These are phyloP conservation scores for Oreortyx pictus DNA, from an alignment of 2,797 vertebrate genomes.

Conservation along the genomic window DNA sequence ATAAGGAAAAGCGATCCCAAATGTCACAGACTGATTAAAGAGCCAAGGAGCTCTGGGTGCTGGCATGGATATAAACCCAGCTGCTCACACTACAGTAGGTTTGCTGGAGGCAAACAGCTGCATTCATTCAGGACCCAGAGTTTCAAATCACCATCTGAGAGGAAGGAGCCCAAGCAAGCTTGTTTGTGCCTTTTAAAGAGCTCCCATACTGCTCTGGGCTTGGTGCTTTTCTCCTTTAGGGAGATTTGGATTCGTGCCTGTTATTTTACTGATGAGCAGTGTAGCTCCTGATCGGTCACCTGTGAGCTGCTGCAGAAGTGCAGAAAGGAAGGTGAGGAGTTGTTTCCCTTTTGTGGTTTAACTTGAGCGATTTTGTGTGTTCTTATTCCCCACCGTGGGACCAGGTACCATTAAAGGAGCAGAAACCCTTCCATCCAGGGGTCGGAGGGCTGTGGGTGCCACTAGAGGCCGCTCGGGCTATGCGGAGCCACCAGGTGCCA, in stretches of 20 bases:
- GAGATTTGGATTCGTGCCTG: background rate
- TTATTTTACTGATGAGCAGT: background rate
- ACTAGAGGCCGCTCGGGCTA: accelerated
- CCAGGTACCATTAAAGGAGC: background rate
- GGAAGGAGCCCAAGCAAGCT: background rate
- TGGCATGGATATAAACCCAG: background rate
- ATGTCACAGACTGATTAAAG: background rate
- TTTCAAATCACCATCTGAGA: background rate
- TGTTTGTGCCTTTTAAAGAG: background rate
- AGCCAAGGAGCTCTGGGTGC: background rate
- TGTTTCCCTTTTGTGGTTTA: background rate
- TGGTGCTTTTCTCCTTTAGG: background rate
- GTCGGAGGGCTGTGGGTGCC: background rate
- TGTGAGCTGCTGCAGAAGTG: background rate
- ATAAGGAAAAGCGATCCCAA: accelerated
- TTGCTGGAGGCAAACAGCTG: background rate
- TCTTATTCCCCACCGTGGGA: background rate
- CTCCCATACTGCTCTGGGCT: background rate
- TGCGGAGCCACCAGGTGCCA: background rate
- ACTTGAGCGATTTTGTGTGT: background rate
- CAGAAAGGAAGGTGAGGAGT: background rate
- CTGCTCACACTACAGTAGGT: background rate
- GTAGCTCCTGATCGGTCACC: background rate
- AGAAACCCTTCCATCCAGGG: background rate
- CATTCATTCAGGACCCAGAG: background rate